A percentile compares a stretch with the other conserved stretches of the same genome.
These are phyloP conservation scores for Ophion ellenae DNA, from an alignment of 2,888 invertebrate genomes.

Conservation along the genomic window DNA sequence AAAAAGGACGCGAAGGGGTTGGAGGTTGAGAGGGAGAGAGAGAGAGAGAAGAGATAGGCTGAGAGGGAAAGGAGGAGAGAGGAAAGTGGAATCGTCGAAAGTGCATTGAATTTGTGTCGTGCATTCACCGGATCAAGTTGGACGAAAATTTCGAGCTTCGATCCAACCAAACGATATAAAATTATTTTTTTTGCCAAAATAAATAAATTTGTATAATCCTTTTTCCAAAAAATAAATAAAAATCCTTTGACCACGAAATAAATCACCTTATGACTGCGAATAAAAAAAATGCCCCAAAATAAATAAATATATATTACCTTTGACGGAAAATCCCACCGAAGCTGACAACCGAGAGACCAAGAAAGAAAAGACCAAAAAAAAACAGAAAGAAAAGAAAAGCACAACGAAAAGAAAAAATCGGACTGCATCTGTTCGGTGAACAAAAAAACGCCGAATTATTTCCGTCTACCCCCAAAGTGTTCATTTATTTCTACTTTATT, in stretches of 20 bases:
- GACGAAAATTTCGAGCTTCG: not conserved
- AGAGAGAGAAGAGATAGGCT: constrained; percentile 30
- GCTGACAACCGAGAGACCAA: no score
- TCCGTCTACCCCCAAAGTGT: not conserved
- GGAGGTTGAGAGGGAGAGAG: constrained; percentile 14
- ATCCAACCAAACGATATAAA: not conserved
- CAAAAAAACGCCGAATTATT: not conserved
- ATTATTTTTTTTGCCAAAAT: not conserved
- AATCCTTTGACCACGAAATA: not conserved
- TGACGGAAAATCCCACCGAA: no score
- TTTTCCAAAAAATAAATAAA: not conserved
- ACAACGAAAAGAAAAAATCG: not conserved
- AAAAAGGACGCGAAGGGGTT: constrained; percentile 6
- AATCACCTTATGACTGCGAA: no score
- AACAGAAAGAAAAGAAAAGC: no score
- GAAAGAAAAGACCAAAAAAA: not conserved
- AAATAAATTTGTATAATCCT: no score
- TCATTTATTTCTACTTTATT: not conserved
- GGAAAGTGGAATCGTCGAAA: not conserved
- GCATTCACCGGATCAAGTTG: not conserved
- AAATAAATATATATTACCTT: no score
- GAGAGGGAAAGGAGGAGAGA: constrained; percentile 32
- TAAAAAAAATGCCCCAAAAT: no score
- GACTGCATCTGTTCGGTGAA: no score
- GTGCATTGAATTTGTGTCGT: constrained; percentile 8